Evolutionary conservation across 2,888 invertebrate species (phyloP).

Genomic region (Macrostomum cliftonense): DNA sequence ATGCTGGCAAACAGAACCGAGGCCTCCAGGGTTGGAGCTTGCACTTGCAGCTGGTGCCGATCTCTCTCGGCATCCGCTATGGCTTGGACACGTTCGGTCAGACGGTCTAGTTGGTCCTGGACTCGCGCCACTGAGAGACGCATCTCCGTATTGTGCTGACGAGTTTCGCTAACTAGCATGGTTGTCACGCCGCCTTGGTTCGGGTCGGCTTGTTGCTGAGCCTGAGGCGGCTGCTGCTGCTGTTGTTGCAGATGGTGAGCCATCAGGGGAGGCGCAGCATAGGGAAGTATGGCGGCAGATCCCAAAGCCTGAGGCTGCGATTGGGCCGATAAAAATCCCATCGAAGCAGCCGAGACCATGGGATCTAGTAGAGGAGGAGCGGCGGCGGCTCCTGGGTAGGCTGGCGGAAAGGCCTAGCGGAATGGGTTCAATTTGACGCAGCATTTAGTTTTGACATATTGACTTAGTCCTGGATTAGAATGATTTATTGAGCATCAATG

Average conservation of each 20-base stretch:
- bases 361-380: no score
- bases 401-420: slow-evolving; percentile 1
- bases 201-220: slow-evolving; percentile 1
- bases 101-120: slow-evolving; percentile 47
- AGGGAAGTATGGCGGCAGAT: slow-evolving; percentile 10
- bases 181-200: slow-evolving; percentile 37
- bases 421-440: no score
- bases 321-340: neutral
- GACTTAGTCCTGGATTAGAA: no score
- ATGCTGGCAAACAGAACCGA: no score
- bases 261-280: slow-evolving; percentile 12
- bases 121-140: slow-evolving; percentile 47
- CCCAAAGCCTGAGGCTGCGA: slow-evolving; percentile 8
- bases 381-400: neutral
- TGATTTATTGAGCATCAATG: no score
- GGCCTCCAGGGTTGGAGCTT: no score
- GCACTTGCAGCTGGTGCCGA: no score
- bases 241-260: slow-evolving; percentile 13
- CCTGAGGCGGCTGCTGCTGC: slow-evolving; percentile 10
- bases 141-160: slow-evolving; percentile 50
- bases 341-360: neutral
- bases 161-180: slow-evolving; percentile 45
- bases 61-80: neutral
- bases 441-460: no score
- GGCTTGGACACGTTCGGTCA: slow-evolving; percentile 42